Evolutionary conservation across 37 sponge, comb jelly and placozoan species (phyloP), one percentile per base, ranked within the genome.

Genomic region (Mnemiopsis leidyi): DNA sequence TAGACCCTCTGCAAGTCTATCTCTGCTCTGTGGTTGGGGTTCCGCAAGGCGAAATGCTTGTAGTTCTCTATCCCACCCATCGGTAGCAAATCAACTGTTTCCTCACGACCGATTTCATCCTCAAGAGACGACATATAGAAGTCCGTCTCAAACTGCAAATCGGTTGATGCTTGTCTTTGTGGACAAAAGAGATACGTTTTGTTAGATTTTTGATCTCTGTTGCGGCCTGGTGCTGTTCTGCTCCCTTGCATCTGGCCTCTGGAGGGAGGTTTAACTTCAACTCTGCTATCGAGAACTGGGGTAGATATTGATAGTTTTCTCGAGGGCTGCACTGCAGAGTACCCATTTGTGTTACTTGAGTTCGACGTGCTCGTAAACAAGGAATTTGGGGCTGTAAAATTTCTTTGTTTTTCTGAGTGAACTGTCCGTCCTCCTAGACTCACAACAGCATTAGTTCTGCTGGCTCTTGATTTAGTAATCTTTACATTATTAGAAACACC

Each of bases 61-160:
- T 77, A 77, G 36, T 77, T 36, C 79, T 77, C 79, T 33, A 77
- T 77, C 34, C 79, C 35, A 1, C 26, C 36, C 20, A 77, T 32
- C 18, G 32, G 36, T n/a, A 30, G 73, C 25, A 71, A 23, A 48
- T 48, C 61, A 5, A 48, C 5, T 48, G 61, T 48, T 13, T 48
- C 61, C 61, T 48, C 61, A n/a, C n/a, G n/a, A n/a, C n/a, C n/a
- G n/a, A n/a, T n/a, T 48, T 48, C 61, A 13, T 48, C 61, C 5
- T 48, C 61, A 48, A 48, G 61, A 48, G 61, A 48, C 5, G 61
- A 18, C 13, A 48, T 5, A 48, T 48, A 48, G 13, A 48, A 48
- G 61, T 48, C 61, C 13, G 61, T 48, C n/a, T n/a, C n/a, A n/a
- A n/a, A n/a, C 61, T 48, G 61, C 13, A 48, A 48, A 48, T 48